Base-by-base conservation (phyloP, 2,888 invertebrate genomes). In the Alloplasta piceator region DNA sequence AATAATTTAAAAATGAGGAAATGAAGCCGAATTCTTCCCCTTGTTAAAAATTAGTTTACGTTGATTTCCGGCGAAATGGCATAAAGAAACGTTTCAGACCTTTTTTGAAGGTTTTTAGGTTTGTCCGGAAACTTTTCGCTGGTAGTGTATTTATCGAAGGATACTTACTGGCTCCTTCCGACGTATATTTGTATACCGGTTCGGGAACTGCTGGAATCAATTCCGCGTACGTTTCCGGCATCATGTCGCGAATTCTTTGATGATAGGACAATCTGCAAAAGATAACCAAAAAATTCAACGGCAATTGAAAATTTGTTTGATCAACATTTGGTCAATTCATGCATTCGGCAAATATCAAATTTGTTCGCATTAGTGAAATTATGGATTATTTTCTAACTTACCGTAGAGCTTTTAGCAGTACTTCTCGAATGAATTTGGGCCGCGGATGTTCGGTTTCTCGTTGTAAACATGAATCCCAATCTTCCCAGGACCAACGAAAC, bases 401-500 rank as follows among this genome's bases (percentile, higher is more conserved):
- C 98, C 98, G 95, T 88, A 99, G 94, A 89, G 97, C 96, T 92
- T 98, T 98, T 48, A 96, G 94, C 76, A 99, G 94, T 14, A 98
- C 97, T 92, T 99, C 99, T 84, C 96, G 94, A 73, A 99, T 96
- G 92, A 99, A 99, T 90, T 98, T 96, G 0, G 98, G 98, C 86
- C 98, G 96, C 0, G 99, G 99, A 92, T 98, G 97, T 88, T 98
- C 97, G 0, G 94, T 92, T 90, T 98, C 98, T 36, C 98, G 93
- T 83, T 96, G 94, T n/a, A 97, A 93, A 88, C 97, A 97, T 10
- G 96, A 95, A 89, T 97, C 96, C 98, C 98, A 98, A 90, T 98
- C 98, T 85, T 98, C 98, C 99, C 99, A 99, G 1, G 98, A 98
- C 99, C 99, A 99, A 71, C 98, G 96, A 92, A 98, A 99, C 92